Evolutionary conservation across 2,797 vertebrate genomes (phyloP).

Genomic region (Pipistrellus pipistrellus): DNA sequence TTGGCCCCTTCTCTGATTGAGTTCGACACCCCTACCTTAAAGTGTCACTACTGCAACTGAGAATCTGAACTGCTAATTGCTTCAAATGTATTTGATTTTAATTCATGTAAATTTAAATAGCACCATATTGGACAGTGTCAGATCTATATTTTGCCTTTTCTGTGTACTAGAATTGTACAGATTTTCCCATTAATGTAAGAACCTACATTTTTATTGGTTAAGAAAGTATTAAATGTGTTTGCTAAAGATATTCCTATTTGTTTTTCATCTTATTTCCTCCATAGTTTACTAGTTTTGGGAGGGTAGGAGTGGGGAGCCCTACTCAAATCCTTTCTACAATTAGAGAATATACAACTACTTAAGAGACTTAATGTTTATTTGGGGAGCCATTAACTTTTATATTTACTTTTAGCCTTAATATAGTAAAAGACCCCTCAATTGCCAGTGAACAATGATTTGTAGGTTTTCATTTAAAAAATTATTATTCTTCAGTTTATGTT

Average conservation of each 20-base stretch:
- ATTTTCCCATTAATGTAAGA: neutral
- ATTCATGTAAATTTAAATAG: constrained; percentile 14
- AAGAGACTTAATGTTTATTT: constrained; percentile 39
- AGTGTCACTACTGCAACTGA: neutral
- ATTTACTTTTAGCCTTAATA: constrained; percentile 43
- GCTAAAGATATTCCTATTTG: neutral
- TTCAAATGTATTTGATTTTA: neutral
- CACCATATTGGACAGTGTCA: neutral
- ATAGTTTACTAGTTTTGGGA: neutral
- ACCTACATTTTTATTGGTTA: neutral
- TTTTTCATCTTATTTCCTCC: neutral
- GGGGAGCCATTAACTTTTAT: neutral
- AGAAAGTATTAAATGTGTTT: constrained; percentile 15
- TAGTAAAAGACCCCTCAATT: constrained; percentile 33
- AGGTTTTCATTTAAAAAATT: constrained; percentile 47
- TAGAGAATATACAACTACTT: neutral
- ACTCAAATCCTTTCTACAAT: constrained; percentile 34
- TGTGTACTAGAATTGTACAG: neutral
- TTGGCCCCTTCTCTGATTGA: too few species aligned
- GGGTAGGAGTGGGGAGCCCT: neutral
- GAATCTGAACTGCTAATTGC: neutral
- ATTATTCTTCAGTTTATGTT: constrained; percentile 25
- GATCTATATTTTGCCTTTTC: neutral
- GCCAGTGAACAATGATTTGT: neutral
- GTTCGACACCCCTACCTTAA: too few species aligned